phyloP scores from a whole-genome alignment of 2,113 vertebrate genomes.

The Pseudolaguvia tuberculata region DNA sequence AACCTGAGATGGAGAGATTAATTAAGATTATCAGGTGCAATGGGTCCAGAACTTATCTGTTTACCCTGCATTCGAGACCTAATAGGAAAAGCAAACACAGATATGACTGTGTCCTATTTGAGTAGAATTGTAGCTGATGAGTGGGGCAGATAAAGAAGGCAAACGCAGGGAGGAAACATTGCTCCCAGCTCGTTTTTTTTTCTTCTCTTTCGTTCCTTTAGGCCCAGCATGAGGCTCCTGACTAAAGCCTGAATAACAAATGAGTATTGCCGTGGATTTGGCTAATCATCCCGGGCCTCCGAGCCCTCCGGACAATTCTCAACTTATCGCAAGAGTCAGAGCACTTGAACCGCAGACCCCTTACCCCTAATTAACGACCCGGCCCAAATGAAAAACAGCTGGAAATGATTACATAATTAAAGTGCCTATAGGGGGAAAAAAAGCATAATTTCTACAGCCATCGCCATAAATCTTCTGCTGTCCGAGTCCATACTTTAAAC shows the following conservation, averaged over 20 bases:
- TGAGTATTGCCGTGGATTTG: conserved; percentile 67
- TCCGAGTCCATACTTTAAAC: conserved; percentile 77
- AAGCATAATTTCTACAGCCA: conserved; percentile 94
- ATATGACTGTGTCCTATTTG: conserved; percentile 50
- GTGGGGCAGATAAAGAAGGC: conserved; percentile 60
- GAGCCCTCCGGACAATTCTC: conserved; percentile 61
- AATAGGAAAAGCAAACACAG: conserved; percentile 62
- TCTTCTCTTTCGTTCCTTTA: conserved; percentile 21
- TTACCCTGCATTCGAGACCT: conserved; percentile 55
- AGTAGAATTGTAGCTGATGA: conserved; percentile 59
- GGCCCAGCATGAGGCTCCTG: conserved; percentile 61
- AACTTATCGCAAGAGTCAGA: conserved; percentile 67
- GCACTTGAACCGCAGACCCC: conserved; percentile 74
- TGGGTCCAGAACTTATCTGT: conserved; percentile 50
- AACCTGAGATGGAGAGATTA: conserved; percentile 63
- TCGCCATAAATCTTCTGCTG: conserved; percentile 99
- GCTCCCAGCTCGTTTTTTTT: conserved; percentile 43
- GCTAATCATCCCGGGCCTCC: conserved; percentile 64
- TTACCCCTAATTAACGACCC: conserved; percentile 80
- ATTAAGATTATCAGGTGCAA: conserved; percentile 69
- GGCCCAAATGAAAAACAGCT: conserved; percentile 89
- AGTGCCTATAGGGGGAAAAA: conserved; percentile 84
- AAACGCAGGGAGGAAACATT: conserved; percentile 59
- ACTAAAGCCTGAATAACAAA: conserved; percentile 67
- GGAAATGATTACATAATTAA: conserved; percentile 99